phyloP scores from a whole-genome alignment of 2,888 invertebrate species.

The Ectemnius cavifrons region DNA sequence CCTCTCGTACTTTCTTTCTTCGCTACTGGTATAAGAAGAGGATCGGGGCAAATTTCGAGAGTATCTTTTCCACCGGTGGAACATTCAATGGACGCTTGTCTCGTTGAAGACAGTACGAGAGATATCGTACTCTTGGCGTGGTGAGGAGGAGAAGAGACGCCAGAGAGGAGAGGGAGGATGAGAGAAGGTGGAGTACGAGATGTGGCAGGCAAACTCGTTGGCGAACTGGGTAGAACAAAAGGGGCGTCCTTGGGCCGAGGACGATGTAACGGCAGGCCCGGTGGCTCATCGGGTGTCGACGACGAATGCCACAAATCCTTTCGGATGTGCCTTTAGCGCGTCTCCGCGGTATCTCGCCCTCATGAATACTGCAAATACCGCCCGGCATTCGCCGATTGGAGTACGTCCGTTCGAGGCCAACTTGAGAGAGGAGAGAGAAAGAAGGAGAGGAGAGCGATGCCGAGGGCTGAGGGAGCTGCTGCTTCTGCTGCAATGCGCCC shows the following conservation, averaged over 20 bases:
- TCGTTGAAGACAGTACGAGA: neutral
- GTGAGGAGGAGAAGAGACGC: neutral
- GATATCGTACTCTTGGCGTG: neutral
- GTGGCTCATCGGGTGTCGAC: conserved; percentile 64
- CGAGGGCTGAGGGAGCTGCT: conserved; percentile 42
- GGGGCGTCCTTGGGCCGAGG: conserved; percentile 28
- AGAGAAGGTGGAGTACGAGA: no score
- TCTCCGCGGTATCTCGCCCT: conserved; percentile 58
- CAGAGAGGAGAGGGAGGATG: neutral
- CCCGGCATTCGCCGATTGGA: conserved; percentile 56
- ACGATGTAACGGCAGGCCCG: conserved; percentile 46
- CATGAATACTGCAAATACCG: conserved; percentile 71
- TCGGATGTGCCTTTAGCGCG: conserved; percentile 61
- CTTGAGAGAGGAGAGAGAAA: neutral
- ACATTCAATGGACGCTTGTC: neutral
- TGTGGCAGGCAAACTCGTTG: conserved; percentile 19
- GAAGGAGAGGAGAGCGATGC: conserved; percentile 38
- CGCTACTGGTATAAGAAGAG: neutral
- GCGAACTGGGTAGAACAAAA: conserved; percentile 39
- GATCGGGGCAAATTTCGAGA: conserved; percentile 2
- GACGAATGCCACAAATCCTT: conserved; percentile 62
- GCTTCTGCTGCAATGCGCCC: neutral
- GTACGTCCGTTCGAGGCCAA: conserved; percentile 43
- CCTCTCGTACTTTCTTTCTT: no score
- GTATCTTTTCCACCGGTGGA: neutral